Percentiles rank a stretch among this genome's conserved stretches.
phyloP scores from a whole-genome alignment of 2,888 invertebrate genomes.

The Phragmatobia fuliginosa region DNA sequence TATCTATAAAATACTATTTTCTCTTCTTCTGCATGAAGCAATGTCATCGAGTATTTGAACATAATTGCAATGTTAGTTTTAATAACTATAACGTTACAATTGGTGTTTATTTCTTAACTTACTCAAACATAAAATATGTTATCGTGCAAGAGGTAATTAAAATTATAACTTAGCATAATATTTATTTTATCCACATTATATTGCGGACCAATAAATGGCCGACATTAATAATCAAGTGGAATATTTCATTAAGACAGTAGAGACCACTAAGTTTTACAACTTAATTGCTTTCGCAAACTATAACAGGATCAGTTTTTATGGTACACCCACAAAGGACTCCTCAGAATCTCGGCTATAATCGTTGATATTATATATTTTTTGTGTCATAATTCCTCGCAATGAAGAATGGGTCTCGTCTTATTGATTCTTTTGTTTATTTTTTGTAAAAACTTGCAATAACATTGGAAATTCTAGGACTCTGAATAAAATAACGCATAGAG shows the following conservation, averaged over 20 bases:
- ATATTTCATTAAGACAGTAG: slow-evolving; percentile 81
- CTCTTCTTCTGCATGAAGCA: not conserved
- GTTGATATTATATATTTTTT: slow-evolving; percentile 67
- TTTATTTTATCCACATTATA: slow-evolving; percentile 71
- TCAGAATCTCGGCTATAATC: slow-evolving; percentile 59
- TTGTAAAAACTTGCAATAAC: slow-evolving; percentile 49
- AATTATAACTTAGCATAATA: slow-evolving; percentile 57
- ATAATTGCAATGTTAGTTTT: not conserved
- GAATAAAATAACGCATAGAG: slow-evolving; percentile 32
- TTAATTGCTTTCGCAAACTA: slow-evolving; percentile 84
- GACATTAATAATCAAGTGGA: slow-evolving; percentile 78
- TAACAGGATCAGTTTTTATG: slow-evolving; percentile 82
- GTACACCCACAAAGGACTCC: slow-evolving; percentile 66
- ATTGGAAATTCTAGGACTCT: slow-evolving; percentile 39
- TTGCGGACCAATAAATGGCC: slow-evolving; percentile 70
- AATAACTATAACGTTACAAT: too few relatives aligned
- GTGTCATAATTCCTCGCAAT: slow-evolving; percentile 73
- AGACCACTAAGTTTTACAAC: slow-evolving; percentile 81
- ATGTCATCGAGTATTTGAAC: not conserved
- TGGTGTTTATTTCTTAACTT: too few relatives aligned
- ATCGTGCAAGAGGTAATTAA: slow-evolving; percentile 35
- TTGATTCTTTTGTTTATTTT: slow-evolving; percentile 58
- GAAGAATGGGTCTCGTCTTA: slow-evolving; percentile 66
- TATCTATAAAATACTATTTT: not conserved
- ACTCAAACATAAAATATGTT: slow-evolving; percentile 22